Evolutionary conservation across 2,113 vertebrate species (phyloP).

Genomic region (Caracal caracal): DNA sequence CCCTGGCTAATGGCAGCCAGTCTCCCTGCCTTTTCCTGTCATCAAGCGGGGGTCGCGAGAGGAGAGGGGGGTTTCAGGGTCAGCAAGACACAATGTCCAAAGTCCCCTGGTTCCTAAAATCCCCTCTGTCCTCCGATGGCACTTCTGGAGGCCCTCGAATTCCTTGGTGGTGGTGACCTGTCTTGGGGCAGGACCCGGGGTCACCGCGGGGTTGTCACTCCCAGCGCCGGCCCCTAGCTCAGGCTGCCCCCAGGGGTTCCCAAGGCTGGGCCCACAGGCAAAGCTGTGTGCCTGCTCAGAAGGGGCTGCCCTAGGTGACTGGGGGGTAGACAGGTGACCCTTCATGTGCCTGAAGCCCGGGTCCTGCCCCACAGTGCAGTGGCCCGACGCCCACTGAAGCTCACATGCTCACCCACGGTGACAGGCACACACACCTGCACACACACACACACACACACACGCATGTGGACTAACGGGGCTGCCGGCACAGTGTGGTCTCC

Average conservation of each 20-base stretch:
- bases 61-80: neutral
- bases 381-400: fast-evolving
- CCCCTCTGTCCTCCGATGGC: neutral
- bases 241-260: too few species aligned
- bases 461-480: fast-evolving
- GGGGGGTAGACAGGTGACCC: fast-evolving
- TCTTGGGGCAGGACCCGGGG: too few species aligned
- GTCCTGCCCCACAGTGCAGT: too few species aligned
- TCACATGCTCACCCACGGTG: fast-evolving
- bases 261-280: too few species aligned
- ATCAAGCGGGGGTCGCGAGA: fast-evolving
- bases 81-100: neutral
- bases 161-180: neutral
- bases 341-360: fast-evolving
- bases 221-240: too few species aligned
- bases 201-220: neutral
- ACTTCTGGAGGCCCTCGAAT: neutral
- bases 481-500: fast-evolving
- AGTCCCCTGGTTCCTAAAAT: neutral
- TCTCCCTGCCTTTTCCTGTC: neutral
- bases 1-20: neutral
- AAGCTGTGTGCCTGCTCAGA: neutral
- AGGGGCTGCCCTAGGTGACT: fast-evolving
- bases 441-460: neutral
- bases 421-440: fast-evolving